Evolutionary conservation across 2,888 invertebrate species (phyloP), one percentile per base, ranked within the genome.

Genomic region (Drosophila nr. medialis): DNA sequence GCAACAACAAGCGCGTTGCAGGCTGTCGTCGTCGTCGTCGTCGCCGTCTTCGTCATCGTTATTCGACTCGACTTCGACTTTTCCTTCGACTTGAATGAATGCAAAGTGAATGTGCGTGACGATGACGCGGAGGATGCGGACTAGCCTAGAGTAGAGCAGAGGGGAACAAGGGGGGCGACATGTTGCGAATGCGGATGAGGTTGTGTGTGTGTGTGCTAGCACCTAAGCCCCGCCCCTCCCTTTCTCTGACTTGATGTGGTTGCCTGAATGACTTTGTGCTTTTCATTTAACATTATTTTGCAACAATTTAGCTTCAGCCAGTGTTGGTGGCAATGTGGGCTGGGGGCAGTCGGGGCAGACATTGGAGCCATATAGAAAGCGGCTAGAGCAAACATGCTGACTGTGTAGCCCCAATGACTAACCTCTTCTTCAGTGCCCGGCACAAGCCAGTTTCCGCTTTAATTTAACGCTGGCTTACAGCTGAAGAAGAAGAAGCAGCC

Each of bases 231-330:
- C n/a, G 0, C 50, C 11, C 11, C 29, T 10, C 21, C 24, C 38
- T 1, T 27, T n/a, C 34, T 11, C 54, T 30, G 27, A 15, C 65
- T 56, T 40, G 55, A 59, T 60, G 61, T 56, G 59, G 62, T 65
- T 71, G 78, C 54, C 65, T 65, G 70, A 78, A 89, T 90, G 90
- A 90, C 86, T 88, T 77, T 84, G 84, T 86, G 91, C 88, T 90
- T 90, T 90, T 90, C 86, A 88, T 86, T 84, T 81, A 83, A 78
- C 78, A 83, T 90, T 88, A 90, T 89, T 89, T 82, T 78, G 85
- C 90, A 89, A 86, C 80, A 89, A 75, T 85, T 85, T 80, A 63
- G 77, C 73, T 63, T 30, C n/a, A 58, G 67, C 38, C 56, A 21
- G 29, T 29, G 51, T 50, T 64, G 27, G 36, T 34, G 48, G 21